Conservation (phyloP, 2,888 invertebrate species). For the Gibbula magus region DNA sequence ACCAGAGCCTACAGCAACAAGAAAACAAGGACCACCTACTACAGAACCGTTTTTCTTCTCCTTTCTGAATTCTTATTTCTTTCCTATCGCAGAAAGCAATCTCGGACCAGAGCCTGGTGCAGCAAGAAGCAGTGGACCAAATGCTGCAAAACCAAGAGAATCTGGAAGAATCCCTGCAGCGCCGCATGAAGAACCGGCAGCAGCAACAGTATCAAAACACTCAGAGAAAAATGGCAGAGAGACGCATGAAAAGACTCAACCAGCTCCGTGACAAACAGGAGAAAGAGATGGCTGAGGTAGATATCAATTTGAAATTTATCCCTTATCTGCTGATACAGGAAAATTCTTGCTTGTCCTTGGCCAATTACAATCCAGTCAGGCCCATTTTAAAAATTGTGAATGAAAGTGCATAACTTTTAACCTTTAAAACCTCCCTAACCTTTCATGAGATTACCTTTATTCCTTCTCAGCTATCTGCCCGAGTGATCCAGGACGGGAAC, state of each 20-base stretch:
- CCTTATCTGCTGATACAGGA: too few relatives aligned
- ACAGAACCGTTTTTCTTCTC: too few relatives aligned
- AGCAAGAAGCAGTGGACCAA: slow-evolving; percentile 52
- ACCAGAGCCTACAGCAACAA: too few relatives aligned
- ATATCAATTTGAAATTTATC: too few relatives aligned
- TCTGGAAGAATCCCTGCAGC: slow-evolving; percentile 50
- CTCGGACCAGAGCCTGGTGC: slow-evolving; percentile 57
- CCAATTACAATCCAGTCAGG: too few relatives aligned
- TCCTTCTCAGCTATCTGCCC: slow-evolving; percentile 59
- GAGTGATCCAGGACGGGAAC: slow-evolving; percentile 65
- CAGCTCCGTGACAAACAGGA: slow-evolving; percentile 66
- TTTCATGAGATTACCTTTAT: background rate
- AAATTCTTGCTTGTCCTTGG: too few relatives aligned
- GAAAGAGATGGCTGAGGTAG: slow-evolving; percentile 64
- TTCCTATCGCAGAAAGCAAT: slow-evolving; percentile 52
- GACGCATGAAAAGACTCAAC: slow-evolving; percentile 53
- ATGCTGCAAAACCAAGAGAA: slow-evolving; percentile 59
- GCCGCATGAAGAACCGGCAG: slow-evolving; percentile 49
- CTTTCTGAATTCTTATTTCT: background rate
- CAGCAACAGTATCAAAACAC: slow-evolving; percentile 60
- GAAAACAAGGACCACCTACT: too few relatives aligned
- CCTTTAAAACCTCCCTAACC: too few relatives aligned
- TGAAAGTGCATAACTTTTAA: too few relatives aligned
- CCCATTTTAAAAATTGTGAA: too few relatives aligned
- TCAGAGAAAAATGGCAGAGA: slow-evolving; percentile 57